Conservation (phyloP, 2,888 invertebrate species). For the Rugalucina vietnamica region DNA sequence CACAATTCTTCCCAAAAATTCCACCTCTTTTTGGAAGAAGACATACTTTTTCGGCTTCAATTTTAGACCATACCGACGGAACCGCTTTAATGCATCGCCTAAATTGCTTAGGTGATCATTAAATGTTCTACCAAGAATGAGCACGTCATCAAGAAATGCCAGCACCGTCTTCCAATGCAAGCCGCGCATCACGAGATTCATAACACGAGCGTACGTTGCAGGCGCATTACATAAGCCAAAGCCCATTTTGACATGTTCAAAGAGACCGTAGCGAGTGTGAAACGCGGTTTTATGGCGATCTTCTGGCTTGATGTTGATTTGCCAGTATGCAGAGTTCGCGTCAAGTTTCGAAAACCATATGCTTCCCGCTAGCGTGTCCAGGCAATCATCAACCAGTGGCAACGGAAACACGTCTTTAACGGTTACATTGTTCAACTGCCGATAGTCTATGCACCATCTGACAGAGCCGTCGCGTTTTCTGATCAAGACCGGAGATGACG, state of each 20-base stretch:
- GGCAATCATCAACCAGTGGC: slow-evolving; percentile 48
- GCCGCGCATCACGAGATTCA: not conserved
- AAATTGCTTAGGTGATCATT: slow-evolving; percentile 11
- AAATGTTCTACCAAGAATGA: slow-evolving; percentile 24
- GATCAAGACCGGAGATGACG: slow-evolving; percentile 31
- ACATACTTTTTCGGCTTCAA: slow-evolving; percentile 57
- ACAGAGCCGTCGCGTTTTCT: slow-evolving; percentile 35
- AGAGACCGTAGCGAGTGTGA: not conserved
- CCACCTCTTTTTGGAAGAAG: slow-evolving; percentile 46
- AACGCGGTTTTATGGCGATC: not conserved
- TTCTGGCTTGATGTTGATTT: slow-evolving; percentile 42
- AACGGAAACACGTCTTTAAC: slow-evolving; percentile 34
- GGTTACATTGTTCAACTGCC: slow-evolving; percentile 28
- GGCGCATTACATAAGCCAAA: not conserved
- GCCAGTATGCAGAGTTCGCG: slow-evolving; percentile 62
- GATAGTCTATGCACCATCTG: slow-evolving; percentile 51
- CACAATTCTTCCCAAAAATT: slow-evolving; percentile 50
- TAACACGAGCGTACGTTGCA: not conserved
- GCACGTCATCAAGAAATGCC: slow-evolving; percentile 1
- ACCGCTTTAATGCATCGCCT: slow-evolving; percentile 1
- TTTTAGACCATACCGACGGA: not conserved
- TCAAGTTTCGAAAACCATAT: slow-evolving; percentile 58
- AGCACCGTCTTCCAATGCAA: not conserved
- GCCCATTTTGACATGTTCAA: not conserved
- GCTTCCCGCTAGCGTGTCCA: slow-evolving; percentile 48